phyloP scores from a whole-genome alignment of 2,888 invertebrate species.

The Agapostemon virescens region DNA sequence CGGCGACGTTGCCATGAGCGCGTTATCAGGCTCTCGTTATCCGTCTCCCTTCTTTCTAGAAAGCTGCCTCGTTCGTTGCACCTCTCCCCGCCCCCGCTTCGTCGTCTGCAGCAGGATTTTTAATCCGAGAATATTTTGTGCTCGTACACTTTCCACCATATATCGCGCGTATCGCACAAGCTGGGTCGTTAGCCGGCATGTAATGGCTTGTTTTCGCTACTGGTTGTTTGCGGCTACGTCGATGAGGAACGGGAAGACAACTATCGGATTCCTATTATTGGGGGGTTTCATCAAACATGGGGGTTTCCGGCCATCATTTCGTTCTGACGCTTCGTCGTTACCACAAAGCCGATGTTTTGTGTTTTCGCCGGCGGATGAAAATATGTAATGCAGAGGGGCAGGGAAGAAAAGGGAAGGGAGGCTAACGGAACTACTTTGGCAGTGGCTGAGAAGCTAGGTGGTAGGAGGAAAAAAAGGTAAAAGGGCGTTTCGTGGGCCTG shows the following conservation, averaged over 20 bases:
- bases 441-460: no score
- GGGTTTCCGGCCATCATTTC: neutral
- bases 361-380: no score
- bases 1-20: constrained; percentile 31
- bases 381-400: no score
- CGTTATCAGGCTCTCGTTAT: constrained; percentile 34
- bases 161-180: neutral
- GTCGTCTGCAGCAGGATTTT: neutral
- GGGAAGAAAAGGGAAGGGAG: no score
- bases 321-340: neutral
- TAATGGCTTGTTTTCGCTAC: neutral
- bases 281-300: neutral
- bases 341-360: neutral
- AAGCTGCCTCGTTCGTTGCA: constrained; percentile 25
- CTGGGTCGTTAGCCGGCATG: neutral
- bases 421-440: no score
- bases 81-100: neutral
- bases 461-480: no score
- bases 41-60: constrained; percentile 20
- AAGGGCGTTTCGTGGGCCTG: no score
- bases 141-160: neutral
- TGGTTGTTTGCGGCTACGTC: neutral
- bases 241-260: neutral
- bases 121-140: constrained; percentile 1
- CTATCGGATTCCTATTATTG: neutral